Evolutionary conservation across 2,113 vertebrate genomes (phyloP).

Genomic region (Lepisosteus osseus): DNA sequence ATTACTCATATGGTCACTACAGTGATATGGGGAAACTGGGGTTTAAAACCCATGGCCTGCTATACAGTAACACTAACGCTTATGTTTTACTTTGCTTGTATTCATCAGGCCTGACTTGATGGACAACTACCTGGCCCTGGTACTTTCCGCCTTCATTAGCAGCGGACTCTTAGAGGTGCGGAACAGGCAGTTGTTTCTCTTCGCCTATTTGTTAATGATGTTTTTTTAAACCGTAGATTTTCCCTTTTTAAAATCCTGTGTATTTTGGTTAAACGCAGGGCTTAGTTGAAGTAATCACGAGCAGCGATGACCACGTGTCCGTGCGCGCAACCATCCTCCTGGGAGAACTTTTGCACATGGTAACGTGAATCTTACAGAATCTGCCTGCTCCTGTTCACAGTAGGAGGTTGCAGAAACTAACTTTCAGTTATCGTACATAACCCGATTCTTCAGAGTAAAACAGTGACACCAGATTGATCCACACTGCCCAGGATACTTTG

Average conservation of each 20-base stretch:
- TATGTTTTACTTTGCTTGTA: slow-evolving; percentile 22
- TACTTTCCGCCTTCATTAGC: slow-evolving; percentile 91
- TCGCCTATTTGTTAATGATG: neutral
- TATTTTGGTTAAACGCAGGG: slow-evolving; percentile 59
- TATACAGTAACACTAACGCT: no score
- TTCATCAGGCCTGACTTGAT: slow-evolving; percentile 87
- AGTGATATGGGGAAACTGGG: no score
- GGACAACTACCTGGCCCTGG: slow-evolving; percentile 95
- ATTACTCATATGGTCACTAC: no score
- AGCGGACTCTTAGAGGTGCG: slow-evolving; percentile 91
- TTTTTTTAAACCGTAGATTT: neutral
- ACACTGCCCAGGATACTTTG: no score
- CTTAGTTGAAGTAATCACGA: slow-evolving; percentile 95
- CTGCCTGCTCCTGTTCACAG: neutral
- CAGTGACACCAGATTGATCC: no score
- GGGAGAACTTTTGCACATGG: slow-evolving; percentile 97
- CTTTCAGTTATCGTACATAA: no score
- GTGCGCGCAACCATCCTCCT: slow-evolving; percentile 91
- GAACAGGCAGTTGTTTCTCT: neutral
- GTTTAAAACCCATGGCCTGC: no score
- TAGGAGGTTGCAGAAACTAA: no score
- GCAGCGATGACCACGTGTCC: slow-evolving; percentile 87
- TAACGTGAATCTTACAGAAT: slow-evolving; percentile 46
- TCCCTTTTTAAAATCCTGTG: slow-evolving; percentile 4
- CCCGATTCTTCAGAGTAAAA: no score